Base-by-base conservation (phyloP, 1,140 invertebrate species). In the Oncopodura yosiiana region DNA sequence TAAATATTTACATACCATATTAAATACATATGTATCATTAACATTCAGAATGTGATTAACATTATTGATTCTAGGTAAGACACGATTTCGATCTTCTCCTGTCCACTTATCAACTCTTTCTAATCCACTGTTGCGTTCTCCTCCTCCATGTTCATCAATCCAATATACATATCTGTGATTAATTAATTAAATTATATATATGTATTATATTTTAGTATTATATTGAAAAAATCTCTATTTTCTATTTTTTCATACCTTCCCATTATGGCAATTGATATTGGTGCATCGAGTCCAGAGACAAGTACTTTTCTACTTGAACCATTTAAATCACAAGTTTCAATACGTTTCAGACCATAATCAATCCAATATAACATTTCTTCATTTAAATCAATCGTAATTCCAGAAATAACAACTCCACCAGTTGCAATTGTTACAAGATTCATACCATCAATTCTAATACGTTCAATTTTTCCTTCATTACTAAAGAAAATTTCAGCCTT, bases 331-430 rank as follows among this genome's bases (percentile, higher is more conserved):
- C 81, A 77, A 43, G 78, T 79, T 66, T 87, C 84, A 42, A 92
- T 88, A 39, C 81, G 77, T 38, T 81, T 76, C 4, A 59, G 51
- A 53, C 73, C 72, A 14, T 62, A 63, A 66, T 78, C 76, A 4
- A 87, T 82, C 86, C 90, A 96, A 68, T 87, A 95, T 2, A 96
- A 73, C 45, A 81, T 75, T 65, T 87, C 80, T 12, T 81, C 77
- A 42, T 77, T 73, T 24, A 81, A 79, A 70, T 96, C 93, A 0
- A 95, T 73, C 0, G 89, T 77, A 12, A 97, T 73, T 5, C 86
- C 83, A 14, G 82, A 82, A 0, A 80, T 75, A 34, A 75, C 70
- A 0, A 91, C 76, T 66, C 87, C 83, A 34, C 75, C 74, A 0
- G 78, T 77, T 2, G 84, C 77, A n/a, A 96, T 78, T 16, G 81